phyloP scores from a whole-genome alignment of 2,113 vertebrate species.

The Alligator mississippiensis region DNA sequence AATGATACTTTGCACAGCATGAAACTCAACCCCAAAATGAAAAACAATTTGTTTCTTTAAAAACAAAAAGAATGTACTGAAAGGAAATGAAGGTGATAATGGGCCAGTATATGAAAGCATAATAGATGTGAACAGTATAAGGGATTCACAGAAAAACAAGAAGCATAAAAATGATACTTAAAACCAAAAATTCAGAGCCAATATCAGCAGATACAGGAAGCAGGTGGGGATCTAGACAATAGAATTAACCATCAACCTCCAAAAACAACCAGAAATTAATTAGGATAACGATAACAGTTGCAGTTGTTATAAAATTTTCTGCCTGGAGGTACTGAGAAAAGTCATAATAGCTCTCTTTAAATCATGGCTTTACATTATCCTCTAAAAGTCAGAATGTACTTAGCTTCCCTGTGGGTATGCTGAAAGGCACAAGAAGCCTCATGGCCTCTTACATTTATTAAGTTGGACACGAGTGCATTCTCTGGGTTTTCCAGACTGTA shows the following conservation, averaged over 20 bases:
- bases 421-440: background rate
- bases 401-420: background rate
- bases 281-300: background rate
- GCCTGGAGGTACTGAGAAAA: background rate
- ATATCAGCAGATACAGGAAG: background rate
- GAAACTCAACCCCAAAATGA: background rate
- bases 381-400: background rate
- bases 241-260: background rate
- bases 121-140: background rate
- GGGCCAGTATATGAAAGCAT: background rate
- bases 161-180: background rate
- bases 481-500: background rate
- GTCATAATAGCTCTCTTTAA: background rate
- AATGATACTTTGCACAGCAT: background rate
- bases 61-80: background rate
- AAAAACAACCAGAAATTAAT: background rate
- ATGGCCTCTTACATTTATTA: background rate
- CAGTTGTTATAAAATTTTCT: background rate
- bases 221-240: background rate
- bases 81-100: slow-evolving; percentile 4
- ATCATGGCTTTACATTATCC: background rate
- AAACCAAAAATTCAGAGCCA: background rate
- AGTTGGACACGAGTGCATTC: background rate
- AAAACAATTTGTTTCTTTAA: background rate
- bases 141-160: background rate